Conservation (phyloP, 2,888 invertebrate species). For the Lampropteryx suffumata region DNA sequence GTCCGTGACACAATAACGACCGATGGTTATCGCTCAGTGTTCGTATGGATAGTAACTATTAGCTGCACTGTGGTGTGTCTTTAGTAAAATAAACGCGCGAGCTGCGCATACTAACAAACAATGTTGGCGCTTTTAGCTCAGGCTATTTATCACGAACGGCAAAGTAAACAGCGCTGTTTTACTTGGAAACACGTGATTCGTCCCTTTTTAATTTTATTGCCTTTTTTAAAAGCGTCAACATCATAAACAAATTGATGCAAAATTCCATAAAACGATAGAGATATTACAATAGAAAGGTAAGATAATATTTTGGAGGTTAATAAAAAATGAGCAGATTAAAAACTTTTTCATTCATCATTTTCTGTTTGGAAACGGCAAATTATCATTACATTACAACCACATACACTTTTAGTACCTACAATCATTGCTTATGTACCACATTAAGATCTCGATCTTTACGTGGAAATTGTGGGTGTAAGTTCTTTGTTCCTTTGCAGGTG, state of each 20-base stretch:
- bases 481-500: conserved; percentile 34
- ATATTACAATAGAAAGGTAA: too few relatives aligned
- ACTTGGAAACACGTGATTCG: conserved; percentile 13
- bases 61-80: conserved; percentile 22
- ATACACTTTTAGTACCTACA: conserved; percentile 12
- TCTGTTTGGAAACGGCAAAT: conserved; percentile 4
- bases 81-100: conserved; percentile 30
- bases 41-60: conserved; percentile 10
- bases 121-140: conserved; percentile 26
- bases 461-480: conserved; percentile 46
- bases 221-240: too few relatives aligned
- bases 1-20: conserved; percentile 75
- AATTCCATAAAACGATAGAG: too few relatives aligned
- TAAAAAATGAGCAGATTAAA: too few relatives aligned
- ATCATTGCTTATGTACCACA: conserved; percentile 47
- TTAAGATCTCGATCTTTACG: conserved; percentile 55
- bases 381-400: conserved; percentile 12
- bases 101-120: conserved; percentile 27
- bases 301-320: too few relatives aligned
- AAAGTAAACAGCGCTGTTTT: conserved; percentile 18
- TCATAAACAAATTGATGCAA: too few relatives aligned
- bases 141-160: conserved; percentile 21
- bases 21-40: conserved; percentile 68
- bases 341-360: background rate
- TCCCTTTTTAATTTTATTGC: background rate